Percentiles rank a stretch among this genome's conserved stretches.
Evolutionary conservation across 2,113 vertebrate species (phyloP).

Genomic region (Poicephalus meyeri): DNA sequence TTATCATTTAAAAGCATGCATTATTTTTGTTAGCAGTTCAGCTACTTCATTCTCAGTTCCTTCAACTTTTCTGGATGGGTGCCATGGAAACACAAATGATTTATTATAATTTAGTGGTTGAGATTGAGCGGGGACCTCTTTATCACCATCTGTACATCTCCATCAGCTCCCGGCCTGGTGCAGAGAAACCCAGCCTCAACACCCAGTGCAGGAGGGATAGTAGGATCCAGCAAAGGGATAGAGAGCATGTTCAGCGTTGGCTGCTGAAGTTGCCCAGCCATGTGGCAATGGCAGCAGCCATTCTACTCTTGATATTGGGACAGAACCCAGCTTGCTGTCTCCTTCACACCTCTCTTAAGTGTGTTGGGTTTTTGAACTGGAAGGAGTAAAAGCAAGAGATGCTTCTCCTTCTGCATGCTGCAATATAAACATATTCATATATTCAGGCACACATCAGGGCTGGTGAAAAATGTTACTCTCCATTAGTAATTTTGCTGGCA

Average conservation of each 20-base stretch:
- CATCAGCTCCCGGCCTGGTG: background rate
- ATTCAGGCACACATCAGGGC: background rate
- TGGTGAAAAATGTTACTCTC: background rate
- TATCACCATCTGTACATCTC: background rate
- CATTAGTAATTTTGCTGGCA: background rate
- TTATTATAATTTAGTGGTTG: background rate
- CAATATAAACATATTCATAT: background rate
- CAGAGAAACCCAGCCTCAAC: background rate
- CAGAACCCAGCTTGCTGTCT: background rate
- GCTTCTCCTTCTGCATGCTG: background rate
- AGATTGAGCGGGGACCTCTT: background rate
- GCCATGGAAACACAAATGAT: conserved; percentile 17
- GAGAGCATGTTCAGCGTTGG: background rate
- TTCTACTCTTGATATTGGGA: background rate
- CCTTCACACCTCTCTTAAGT: background rate
- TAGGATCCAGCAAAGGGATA: background rate
- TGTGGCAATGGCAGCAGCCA: background rate
- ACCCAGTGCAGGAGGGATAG: background rate
- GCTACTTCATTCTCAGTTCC: background rate
- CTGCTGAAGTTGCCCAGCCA: background rate
- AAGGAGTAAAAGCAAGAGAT: background rate
- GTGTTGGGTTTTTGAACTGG: background rate
- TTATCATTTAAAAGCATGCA: conserved; percentile 14
- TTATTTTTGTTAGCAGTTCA: conserved; percentile 32
- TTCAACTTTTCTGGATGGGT: conserved; percentile 18